Percentiles rank a stretch among this genome's conserved stretches.
phyloP scores from a whole-genome alignment of 2,113 vertebrate genomes.

The Zosterops hypoxanthus region DNA sequence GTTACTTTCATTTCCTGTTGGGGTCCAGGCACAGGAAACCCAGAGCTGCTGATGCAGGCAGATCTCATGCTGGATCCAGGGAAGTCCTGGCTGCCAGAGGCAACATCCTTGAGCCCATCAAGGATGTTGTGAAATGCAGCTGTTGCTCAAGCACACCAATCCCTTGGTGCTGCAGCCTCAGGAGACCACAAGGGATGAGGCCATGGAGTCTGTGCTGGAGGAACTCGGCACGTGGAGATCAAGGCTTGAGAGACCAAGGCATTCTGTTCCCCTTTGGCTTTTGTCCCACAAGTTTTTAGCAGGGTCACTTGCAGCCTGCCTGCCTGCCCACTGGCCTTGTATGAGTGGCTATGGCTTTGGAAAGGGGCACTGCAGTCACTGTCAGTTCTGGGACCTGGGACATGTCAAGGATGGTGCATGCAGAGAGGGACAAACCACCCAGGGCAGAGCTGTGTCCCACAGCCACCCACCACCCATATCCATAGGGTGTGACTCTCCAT shows the following conservation, averaged over 20 bases:
- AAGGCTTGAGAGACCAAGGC: fast-evolving
- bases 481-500: neutral
- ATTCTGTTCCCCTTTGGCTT: neutral
- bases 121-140: neutral
- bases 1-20: neutral
- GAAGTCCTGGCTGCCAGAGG: neutral
- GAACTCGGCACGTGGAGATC: fast-evolving
- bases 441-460: neutral
- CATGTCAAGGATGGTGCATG: neutral
- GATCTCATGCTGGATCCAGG: neutral
- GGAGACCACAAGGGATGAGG: neutral
- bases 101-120: neutral
- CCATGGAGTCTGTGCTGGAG: fast-evolving
- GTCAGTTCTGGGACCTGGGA: neutral
- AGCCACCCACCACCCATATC: neutral
- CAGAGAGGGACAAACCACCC: neutral
- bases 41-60: neutral
- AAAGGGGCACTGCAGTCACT: fast-evolving
- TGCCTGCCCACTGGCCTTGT: too few species aligned
- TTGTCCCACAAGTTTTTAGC: fast-evolving
- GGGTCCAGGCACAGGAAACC: neutral
- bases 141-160: neutral
- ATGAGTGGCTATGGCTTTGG: fast-evolving
- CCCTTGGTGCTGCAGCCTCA: fast-evolving
- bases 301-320: neutral